Evolutionary conservation across 2,113 vertebrate genomes (phyloP).

Genomic region (Xiphophorus couchianus): DNA sequence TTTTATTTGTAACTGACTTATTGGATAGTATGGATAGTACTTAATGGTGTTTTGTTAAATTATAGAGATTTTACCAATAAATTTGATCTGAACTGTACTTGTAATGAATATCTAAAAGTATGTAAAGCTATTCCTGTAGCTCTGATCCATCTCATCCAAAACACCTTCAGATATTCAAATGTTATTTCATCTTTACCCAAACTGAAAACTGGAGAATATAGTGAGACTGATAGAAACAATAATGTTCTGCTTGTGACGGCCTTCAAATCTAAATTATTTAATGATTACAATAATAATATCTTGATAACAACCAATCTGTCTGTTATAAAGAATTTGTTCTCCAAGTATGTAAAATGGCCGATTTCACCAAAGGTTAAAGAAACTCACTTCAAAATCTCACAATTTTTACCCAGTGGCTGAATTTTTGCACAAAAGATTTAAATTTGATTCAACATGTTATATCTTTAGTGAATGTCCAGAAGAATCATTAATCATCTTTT

Average conservation of each 20-base stretch:
- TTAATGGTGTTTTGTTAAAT: too few species aligned
- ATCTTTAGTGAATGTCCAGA: neutral
- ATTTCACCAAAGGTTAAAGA: too few species aligned
- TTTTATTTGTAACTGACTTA: neutral
- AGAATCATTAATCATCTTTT: neutral
- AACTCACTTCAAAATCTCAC: neutral
- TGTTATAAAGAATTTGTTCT: neutral
- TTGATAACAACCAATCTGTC: neutral
- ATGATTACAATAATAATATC: neutral
- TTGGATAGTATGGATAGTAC: neutral
- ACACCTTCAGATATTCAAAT: neutral
- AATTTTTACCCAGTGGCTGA: neutral
- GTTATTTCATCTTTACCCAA: neutral
- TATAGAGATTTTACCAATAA: too few species aligned
- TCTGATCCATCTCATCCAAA: neutral
- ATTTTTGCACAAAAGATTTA: neutral
- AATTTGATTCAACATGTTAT: neutral
- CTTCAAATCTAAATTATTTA: neutral
- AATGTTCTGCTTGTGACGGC: neutral
- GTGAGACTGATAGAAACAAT: neutral
- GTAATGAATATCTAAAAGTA: too few species aligned
- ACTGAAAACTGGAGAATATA: neutral
- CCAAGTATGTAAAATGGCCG: neutral
- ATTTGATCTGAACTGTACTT: too few species aligned
- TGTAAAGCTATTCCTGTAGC: too few species aligned